Conservation (phyloP, 2,113 vertebrate genomes). For the Pomatorhinus ruficollis region DNA sequence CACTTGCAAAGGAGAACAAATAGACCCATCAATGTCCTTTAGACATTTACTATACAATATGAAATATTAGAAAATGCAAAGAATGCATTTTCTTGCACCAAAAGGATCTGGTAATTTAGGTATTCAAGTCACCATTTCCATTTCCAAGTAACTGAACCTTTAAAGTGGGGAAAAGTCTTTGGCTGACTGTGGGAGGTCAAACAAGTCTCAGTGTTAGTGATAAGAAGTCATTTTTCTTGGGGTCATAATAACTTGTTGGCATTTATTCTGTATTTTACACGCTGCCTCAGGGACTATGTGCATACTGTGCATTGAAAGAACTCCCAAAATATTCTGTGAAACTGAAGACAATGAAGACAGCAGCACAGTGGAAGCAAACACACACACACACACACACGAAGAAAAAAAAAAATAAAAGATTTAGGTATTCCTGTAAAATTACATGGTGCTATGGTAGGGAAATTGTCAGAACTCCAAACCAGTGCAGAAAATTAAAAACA, state of each 20-base stretch:
- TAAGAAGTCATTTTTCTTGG: neutral
- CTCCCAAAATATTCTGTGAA: neutral
- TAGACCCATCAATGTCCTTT: neutral
- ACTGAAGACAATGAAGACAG: neutral
- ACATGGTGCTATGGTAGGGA: neutral
- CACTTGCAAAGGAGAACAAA: neutral
- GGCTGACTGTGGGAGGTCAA: neutral
- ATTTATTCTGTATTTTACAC: neutral
- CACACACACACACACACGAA: too few relatives aligned
- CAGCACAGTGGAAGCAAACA: neutral
- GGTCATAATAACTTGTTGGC: neutral
- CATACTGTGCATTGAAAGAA: neutral
- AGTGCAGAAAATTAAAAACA: neutral
- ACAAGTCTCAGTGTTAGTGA: neutral
- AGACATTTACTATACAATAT: neutral
- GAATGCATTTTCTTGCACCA: neutral
- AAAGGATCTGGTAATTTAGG: neutral
- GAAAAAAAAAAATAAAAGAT: fast-evolving
- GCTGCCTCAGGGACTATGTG: fast-evolving
- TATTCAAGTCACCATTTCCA: neutral
- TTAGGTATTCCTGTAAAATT: neutral
- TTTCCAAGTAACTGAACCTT: neutral
- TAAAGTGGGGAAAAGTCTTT: neutral
- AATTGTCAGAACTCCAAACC: neutral
- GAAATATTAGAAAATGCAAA: neutral